A percentile compares a stretch with the other conserved stretches of the same genome.
Conservation (phyloP, 2,797 vertebrate species). For the Otolemur crassicaudatus region DNA sequence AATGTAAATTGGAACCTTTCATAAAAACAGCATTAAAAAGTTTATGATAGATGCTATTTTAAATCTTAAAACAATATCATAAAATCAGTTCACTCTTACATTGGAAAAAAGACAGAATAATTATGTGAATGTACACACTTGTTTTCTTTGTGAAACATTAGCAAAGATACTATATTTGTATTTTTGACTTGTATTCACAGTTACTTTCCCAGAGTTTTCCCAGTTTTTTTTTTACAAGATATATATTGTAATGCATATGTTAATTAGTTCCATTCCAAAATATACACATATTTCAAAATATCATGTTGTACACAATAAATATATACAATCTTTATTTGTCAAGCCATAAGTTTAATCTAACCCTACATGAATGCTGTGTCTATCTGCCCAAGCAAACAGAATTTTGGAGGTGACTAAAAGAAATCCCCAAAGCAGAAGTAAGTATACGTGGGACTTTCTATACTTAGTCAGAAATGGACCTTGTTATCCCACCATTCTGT, state of each 20-base stretch:
- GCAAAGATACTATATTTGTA: conserved; percentile 16
- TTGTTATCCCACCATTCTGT: not conserved
- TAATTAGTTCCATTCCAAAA: not conserved
- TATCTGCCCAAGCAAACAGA: not conserved
- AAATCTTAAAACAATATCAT: not conserved
- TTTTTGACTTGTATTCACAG: not conserved
- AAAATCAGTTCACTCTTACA: conserved; percentile 3
- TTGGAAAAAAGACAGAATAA: not conserved
- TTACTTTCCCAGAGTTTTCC: not conserved
- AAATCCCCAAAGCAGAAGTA: not conserved
- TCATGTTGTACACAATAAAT: not conserved
- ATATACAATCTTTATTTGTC: not conserved
- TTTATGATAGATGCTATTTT: not conserved
- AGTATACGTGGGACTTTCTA: not conserved
- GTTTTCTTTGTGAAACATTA: not conserved
- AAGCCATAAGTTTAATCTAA: not conserved
- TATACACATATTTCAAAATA: not conserved
- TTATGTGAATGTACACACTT: not conserved
- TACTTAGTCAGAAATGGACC: not conserved
- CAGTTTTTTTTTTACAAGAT: not conserved
- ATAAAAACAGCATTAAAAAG: not conserved
- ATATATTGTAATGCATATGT: not conserved
- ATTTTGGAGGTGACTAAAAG: not conserved
- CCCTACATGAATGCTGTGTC: not conserved
- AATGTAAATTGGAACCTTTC: not conserved